A percentile compares a stretch with the other conserved stretches of the same genome.
Evolutionary conservation across 2,888 invertebrate genomes (phyloP).

Genomic region (Microctonus aethiopoides): DNA sequence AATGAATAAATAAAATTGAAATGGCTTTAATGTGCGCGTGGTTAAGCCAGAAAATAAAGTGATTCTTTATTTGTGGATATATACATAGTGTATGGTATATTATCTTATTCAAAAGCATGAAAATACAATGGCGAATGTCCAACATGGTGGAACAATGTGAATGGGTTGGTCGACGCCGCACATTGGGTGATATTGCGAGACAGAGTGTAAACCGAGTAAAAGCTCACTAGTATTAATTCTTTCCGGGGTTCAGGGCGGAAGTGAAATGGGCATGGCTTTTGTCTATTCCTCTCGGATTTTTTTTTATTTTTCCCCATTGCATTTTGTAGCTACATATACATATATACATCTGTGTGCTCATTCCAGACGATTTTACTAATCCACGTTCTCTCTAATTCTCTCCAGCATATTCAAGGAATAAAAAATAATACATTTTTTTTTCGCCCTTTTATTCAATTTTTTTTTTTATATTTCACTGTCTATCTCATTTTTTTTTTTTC

Average conservation of each 20-base stretch:
- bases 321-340: neutral
- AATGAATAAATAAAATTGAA: too few species aligned
- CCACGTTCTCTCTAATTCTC: neutral
- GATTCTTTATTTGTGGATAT: too few species aligned
- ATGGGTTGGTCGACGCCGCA: neutral
- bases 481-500: neutral
- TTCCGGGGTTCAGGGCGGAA: slow-evolving; percentile 40
- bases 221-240: slow-evolving; percentile 51
- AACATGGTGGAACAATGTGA: neutral
- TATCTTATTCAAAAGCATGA: neutral
- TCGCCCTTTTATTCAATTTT: neutral
- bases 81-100: neutral
- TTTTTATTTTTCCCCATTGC: neutral
- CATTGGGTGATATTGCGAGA: neutral
- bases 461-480: neutral
- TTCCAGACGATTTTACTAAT: slow-evolving; percentile 1
- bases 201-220: slow-evolving; percentile 25
- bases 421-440: neutral
- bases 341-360: neutral
- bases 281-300: slow-evolving; percentile 41
- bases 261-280: slow-evolving; percentile 40
- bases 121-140: neutral
- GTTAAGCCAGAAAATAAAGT: too few species aligned
- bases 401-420: neutral
- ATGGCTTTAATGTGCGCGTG: too few species aligned